Evolutionary conservation across 2,113 vertebrate species (phyloP), one percentile per base, ranked within the genome.

Genomic region (Saiga tatarica): DNA sequence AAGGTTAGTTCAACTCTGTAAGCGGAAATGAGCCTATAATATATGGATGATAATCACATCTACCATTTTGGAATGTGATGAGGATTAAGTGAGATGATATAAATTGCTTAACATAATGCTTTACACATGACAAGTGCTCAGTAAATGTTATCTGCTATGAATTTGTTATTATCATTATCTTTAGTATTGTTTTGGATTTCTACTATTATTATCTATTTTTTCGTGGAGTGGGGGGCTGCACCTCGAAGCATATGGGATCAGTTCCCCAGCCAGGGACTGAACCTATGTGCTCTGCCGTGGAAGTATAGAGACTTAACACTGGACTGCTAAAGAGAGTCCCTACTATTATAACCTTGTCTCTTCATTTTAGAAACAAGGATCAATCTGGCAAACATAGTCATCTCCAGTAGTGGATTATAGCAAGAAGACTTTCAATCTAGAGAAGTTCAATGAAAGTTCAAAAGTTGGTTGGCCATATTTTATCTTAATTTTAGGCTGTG

Each of bases 361-460:
- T 93, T 91, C 26, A 55, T 94, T 84, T 90, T 59, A 87, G 1
- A 94, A 71, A 79, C n/a, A 52, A 89, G 50, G 21, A 33, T 42
- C 33, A 87, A 7, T 57, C n/a, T 78, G 45, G 83, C 90, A 57
- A 19, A 86, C 28, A 19, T 30, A 47, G 15, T 55, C 12, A 19
- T 82, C 53, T 50, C 7, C 26, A 21, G 78, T 78, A 76, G 15
- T 28, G 28, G 50, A 76, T 79, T 53, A 28, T 11, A 85, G 4
- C n/a, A 83, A 57, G 47, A 94, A 95, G n/a, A 57, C 7, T 17
- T 90, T 81, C 11, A 91, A 33, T 28, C 23, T 42, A 12, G 45
- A 95, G 12, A 96, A 83, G 39, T 71, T 39, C 50, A 87, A 57
- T 64, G 3, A 53, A 88, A 67, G 39, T 94, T 67, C 39, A 30